Conservation (phyloP, 2,113 vertebrate genomes). For the Brachyhypopomus gauderio region DNA sequence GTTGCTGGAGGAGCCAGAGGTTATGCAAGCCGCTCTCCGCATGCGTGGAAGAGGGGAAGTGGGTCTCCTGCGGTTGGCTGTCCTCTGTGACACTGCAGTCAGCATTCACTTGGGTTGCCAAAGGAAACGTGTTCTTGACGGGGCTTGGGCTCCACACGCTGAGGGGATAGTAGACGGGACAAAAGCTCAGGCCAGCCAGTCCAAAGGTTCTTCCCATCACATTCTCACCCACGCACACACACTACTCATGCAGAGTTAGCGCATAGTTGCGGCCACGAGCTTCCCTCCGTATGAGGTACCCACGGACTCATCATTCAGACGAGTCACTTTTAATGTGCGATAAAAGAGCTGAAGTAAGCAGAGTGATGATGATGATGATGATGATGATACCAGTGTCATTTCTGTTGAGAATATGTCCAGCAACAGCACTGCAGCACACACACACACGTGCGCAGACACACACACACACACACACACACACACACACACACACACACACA, state of each 20-base stretch:
- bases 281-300: conserved; percentile 6
- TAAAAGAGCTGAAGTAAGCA: conserved; percentile 9
- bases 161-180: conserved; percentile 64
- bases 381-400: conserved; percentile 23
- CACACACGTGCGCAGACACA: not conserved
- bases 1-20: conserved; percentile 48
- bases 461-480: not conserved
- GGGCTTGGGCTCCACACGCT: conserved; percentile 65
- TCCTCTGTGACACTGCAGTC: conserved; percentile 72
- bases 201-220: conserved; percentile 59
- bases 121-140: conserved; percentile 73
- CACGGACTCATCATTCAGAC: conserved; percentile 15
- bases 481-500: too few species aligned
- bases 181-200: conserved; percentile 51
- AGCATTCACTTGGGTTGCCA: conserved; percentile 68
- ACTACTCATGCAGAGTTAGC: conserved; percentile 23
- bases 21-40: conserved; percentile 65
- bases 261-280: conserved; percentile 16
- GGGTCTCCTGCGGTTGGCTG: conserved; percentile 74
- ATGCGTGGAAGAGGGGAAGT: conserved; percentile 65
- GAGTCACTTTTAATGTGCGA: conserved; percentile 18
- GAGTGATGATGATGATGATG: conserved; percentile 22
- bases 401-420: conserved; percentile 19
- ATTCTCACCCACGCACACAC: conserved; percentile 51
- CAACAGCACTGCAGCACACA: not conserved